Conservation (phyloP, 2,888 invertebrate genomes). For the Druceiella hillmani region DNA sequence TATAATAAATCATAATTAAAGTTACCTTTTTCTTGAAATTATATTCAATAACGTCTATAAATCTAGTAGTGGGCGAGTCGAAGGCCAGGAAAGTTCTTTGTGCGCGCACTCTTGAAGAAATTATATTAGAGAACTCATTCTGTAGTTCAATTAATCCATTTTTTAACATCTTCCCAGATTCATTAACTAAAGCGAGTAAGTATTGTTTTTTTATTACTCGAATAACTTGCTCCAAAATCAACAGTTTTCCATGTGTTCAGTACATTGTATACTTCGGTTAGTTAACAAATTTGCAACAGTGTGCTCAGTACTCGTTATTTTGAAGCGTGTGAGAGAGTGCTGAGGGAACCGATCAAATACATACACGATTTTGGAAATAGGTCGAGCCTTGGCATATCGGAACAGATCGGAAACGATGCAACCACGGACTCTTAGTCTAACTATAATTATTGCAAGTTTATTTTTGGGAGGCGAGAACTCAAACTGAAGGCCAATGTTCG, state of each 20-base stretch:
- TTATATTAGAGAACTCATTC: conserved; percentile 62
- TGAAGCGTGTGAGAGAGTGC: too few species aligned
- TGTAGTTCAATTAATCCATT: conserved; percentile 60
- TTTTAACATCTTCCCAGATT: conserved; percentile 63
- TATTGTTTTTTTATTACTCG: conserved; percentile 77
- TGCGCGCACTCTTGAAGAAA: conserved; percentile 81
- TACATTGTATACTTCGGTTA: conserved; percentile 75
- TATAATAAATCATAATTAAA: too few species aligned
- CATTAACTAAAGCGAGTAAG: conserved; percentile 65
- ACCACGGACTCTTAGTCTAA: too few species aligned
- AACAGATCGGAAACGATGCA: too few species aligned
- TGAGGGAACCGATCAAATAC: too few species aligned
- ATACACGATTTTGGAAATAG: too few species aligned
- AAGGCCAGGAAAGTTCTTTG: conserved; percentile 84
- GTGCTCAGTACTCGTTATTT: too few species aligned
- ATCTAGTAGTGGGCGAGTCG: conserved; percentile 55
- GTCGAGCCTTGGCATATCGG: too few species aligned
- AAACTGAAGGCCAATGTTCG: too few species aligned
- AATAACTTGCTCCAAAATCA: conserved; percentile 78
- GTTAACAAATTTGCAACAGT: too few species aligned
- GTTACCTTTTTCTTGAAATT: conserved; percentile 68
- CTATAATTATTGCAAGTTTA: too few species aligned
- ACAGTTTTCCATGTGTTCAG: conserved; percentile 97
- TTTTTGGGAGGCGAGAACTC: too few species aligned
- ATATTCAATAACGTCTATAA: conserved; percentile 66